Evolutionary conservation across 2,888 invertebrate genomes (phyloP).

Genomic region (Dermolepida albohirtum): DNA sequence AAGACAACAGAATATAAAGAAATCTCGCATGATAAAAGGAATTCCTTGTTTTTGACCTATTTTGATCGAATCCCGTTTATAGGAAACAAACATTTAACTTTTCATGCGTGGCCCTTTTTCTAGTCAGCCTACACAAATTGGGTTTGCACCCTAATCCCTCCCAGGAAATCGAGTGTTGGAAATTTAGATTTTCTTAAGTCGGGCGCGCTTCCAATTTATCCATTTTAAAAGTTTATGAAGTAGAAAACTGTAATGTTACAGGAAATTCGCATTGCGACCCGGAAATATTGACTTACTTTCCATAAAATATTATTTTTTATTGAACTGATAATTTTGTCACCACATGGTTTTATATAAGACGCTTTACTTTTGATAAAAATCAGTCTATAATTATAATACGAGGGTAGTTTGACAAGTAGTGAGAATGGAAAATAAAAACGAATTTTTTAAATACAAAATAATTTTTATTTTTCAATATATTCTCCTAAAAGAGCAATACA

Average conservation of each 20-base stretch:
- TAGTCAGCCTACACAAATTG: slow-evolving; percentile 36
- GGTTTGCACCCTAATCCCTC: slow-evolving; percentile 33
- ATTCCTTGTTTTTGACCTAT: slow-evolving; percentile 31
- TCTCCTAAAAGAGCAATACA: too few species aligned
- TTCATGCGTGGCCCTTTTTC: slow-evolving; percentile 35
- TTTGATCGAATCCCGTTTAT: slow-evolving; percentile 31
- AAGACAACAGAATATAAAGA: slow-evolving; percentile 17
- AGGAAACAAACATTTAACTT: slow-evolving; percentile 32
- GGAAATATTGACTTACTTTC: slow-evolving; percentile 14
- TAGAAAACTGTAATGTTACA: slow-evolving; percentile 28
- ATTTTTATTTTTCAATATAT: too few species aligned
- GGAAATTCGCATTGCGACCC: slow-evolving; percentile 2
- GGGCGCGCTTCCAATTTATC: slow-evolving; percentile 29
- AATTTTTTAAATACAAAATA: too few species aligned
- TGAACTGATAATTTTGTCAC: too few species aligned
- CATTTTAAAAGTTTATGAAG: slow-evolving; percentile 30
- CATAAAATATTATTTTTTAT: slow-evolving; percentile 12
- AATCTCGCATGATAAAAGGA: slow-evolving; percentile 26
- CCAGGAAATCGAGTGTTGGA: slow-evolving; percentile 28
- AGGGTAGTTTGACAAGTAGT: too few species aligned
- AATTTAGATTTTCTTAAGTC: slow-evolving; percentile 35
- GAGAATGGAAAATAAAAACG: too few species aligned
- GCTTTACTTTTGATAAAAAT: too few species aligned
- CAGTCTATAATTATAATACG: too few species aligned
- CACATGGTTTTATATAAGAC: too few species aligned